Conservation (phyloP, 2,113 vertebrate species). For the Isurus oxyrinchus region DNA sequence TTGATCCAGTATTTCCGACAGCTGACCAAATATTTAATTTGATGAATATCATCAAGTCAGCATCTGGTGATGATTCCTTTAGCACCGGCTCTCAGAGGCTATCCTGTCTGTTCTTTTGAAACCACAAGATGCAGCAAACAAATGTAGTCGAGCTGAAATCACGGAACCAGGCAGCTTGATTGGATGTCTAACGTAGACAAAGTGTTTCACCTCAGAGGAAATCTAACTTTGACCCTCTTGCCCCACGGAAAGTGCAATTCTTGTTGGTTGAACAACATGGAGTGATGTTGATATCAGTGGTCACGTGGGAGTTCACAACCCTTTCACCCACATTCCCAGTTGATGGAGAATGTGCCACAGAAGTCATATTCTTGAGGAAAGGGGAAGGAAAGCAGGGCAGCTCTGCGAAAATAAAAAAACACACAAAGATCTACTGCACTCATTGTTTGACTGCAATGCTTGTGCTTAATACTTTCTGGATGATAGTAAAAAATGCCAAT, state of each 20-base stretch:
- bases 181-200: background rate
- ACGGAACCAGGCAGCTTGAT: background rate
- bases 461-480: background rate
- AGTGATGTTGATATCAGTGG: background rate
- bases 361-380: background rate
- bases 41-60: background rate
- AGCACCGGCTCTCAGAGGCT: background rate
- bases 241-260: background rate
- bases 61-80: background rate
- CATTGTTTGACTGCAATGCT: background rate
- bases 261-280: constrained; percentile 15
- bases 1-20: background rate
- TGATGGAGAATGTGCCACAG: background rate
- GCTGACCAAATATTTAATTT: background rate
- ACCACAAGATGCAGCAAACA: background rate
- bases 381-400: no score
- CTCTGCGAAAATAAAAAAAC: background rate
- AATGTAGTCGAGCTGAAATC: background rate
- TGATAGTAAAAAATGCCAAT: background rate
- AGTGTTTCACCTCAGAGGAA: constrained; percentile 15
- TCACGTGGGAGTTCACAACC: background rate
- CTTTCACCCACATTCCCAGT: background rate
- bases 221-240: background rate
- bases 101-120: background rate
- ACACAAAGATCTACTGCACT: background rate